Evolutionary conservation across 2,888 invertebrate genomes (phyloP), one percentile per base, ranked within the genome.

Genomic region (Melinopterus prodromus): DNA sequence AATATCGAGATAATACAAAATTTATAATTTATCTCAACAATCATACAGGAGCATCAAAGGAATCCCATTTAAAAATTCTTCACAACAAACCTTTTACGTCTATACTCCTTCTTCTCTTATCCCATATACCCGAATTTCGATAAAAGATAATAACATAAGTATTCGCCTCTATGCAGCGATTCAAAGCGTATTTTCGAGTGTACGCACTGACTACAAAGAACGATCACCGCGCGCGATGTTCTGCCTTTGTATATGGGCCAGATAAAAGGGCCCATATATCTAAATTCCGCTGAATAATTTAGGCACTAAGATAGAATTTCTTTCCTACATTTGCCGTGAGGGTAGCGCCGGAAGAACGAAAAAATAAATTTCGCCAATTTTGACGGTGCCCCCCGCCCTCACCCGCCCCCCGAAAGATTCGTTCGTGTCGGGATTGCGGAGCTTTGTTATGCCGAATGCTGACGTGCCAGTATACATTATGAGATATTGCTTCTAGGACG

Each of bases 261-360:
- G 53, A 53, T 53, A 53, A 53, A 53, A 53, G 53, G 53, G 53
- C 53, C 53, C 53, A 53, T 53, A 53, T 53, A 53, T 53, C 53
- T 53, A 53, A 53, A 53, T 53, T 53, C 53, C 53, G 53, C 53
- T 53, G 53, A 53, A 53, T 53, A 53, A 53, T 53, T 53, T 53
- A 53, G 53, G 53, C 53, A 53, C 53, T 53, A 53, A 53, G 53
- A 53, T 53, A 53, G 53, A 9, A 53, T 53, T 53, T 53, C 53
- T 53, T 53, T 53, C 5, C 53, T 53, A 53, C 53, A 53, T 53
- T 53, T 53, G 53, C 53, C 53, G 53, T 53, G 53, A 53, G 53
- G 53, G 53, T 53, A 7, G 53, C 53, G 53, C 53, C 9, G 9
- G 53, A 53, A 53, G 53, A 53, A 6, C 53, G 53, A 53, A 53